Evolutionary conservation across 2,113 vertebrate genomes (phyloP).

Genomic region (Lucifuga dentata): DNA sequence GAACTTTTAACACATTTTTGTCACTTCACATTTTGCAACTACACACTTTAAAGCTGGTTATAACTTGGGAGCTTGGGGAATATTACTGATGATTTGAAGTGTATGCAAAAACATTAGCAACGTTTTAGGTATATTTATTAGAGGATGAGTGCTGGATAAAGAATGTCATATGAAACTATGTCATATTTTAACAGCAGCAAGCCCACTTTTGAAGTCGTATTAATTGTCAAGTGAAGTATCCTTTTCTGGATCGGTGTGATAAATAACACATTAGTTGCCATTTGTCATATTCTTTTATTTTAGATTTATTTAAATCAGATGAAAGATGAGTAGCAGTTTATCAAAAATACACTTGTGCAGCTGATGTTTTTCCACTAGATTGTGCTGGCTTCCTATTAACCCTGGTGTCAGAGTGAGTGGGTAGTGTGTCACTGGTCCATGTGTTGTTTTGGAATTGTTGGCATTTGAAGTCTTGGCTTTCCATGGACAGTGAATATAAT

Average conservation of each 20-base stretch:
- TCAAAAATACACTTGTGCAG: slow-evolving; percentile 8
- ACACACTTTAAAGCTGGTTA: slow-evolving; percentile 20
- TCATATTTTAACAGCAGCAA: slow-evolving; percentile 26
- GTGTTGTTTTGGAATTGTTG: slow-evolving; percentile 28
- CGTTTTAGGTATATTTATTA: slow-evolving; percentile 78
- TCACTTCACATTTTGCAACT: slow-evolving; percentile 39
- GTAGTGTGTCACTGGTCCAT: slow-evolving; percentile 45
- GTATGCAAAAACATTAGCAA: slow-evolving; percentile 51
- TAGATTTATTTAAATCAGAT: slow-evolving; percentile 59
- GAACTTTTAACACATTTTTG: slow-evolving; percentile 27
- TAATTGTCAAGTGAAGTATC: slow-evolving; percentile 21
- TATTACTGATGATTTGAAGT: slow-evolving; percentile 31
- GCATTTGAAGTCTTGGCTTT: slow-evolving; percentile 10
- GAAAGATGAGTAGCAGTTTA: slow-evolving; percentile 24
- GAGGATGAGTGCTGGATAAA: slow-evolving; percentile 43
- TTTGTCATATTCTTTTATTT: slow-evolving; percentile 40
- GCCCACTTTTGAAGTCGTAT: slow-evolving; percentile 43
- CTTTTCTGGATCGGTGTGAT: slow-evolving; percentile 2
- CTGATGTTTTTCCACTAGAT: slow-evolving; percentile 26
- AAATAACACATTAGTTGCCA: slow-evolving; percentile 15
- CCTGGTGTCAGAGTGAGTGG: slow-evolving; percentile 31
- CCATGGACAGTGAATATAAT: slow-evolving; percentile 43
- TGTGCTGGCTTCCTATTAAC: slow-evolving; percentile 17
- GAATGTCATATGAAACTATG: slow-evolving; percentile 7
- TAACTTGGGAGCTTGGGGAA: slow-evolving; percentile 15